Evolutionary conservation across 2,113 vertebrate genomes (phyloP).

Genomic region (Neoarius graeffei): DNA sequence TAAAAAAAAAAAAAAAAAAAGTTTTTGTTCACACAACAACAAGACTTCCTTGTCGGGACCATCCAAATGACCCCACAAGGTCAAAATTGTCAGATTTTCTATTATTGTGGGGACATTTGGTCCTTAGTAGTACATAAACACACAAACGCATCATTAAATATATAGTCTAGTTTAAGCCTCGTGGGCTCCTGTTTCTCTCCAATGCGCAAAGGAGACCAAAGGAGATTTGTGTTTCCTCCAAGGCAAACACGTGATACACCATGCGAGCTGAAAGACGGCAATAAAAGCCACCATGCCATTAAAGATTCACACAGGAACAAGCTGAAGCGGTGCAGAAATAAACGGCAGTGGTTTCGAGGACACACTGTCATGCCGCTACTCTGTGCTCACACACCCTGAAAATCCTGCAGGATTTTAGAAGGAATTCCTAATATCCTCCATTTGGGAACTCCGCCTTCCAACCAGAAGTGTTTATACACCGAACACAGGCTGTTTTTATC

Average conservation of each 20-base stretch:
- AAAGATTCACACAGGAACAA: conserved; percentile 79
- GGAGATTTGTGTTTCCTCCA: conserved; percentile 71
- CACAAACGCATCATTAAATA: conserved; percentile 65
- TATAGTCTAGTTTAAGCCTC: conserved; percentile 51
- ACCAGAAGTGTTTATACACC: background rate
- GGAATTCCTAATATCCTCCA: background rate
- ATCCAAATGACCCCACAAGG: no score
- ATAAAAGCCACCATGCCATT: conserved; percentile 69
- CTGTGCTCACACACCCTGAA: background rate
- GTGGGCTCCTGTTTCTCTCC: conserved; percentile 69
- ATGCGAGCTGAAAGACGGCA: conserved; percentile 68
- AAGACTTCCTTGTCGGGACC: no score
- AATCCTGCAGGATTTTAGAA: background rate
- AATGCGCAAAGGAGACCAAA: conserved; percentile 59
- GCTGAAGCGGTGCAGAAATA: conserved; percentile 62
- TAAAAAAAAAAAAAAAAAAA: no score
- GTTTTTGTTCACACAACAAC: no score
- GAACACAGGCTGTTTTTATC: no score
- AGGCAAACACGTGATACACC: conserved; percentile 72
- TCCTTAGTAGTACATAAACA: no score
- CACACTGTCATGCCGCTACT: background rate
- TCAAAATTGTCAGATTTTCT: no score
- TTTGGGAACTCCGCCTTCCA: background rate
- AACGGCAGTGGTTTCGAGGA: conserved; percentile 40
- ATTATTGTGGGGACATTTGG: no score